Percentiles rank a stretch among this genome's conserved stretches.
phyloP scores from a whole-genome alignment of 2,888 invertebrate genomes.

The Chrysina gloriosa region DNA sequence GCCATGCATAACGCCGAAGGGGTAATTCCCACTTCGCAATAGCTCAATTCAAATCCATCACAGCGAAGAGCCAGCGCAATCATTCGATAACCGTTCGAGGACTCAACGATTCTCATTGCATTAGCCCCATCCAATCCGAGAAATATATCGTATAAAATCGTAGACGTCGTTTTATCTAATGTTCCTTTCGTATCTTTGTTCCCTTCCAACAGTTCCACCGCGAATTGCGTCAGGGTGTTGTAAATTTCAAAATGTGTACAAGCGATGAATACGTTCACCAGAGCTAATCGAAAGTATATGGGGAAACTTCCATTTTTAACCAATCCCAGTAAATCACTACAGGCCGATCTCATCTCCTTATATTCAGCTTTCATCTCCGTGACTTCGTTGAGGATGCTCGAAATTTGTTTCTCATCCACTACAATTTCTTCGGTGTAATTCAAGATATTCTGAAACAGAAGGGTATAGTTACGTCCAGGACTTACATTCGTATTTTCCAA shows the following conservation, averaged over 20 bases:
- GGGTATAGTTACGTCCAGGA: constrained; percentile 63
- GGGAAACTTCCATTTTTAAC: constrained; percentile 61
- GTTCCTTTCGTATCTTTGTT: constrained; percentile 45
- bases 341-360: constrained; percentile 56
- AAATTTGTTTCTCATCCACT: constrained; percentile 75
- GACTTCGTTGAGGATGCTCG: constrained; percentile 72
- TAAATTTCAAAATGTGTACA: constrained; percentile 55
- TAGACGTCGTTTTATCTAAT: constrained; percentile 49
- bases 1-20: constrained; percentile 67
- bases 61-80: constrained; percentile 69
- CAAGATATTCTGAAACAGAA: constrained; percentile 67
- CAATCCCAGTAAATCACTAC: constrained; percentile 50
- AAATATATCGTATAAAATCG: constrained; percentile 53
- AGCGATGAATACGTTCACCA: constrained; percentile 57
- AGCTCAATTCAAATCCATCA: constrained; percentile 65
- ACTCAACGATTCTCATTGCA: constrained; percentile 49
- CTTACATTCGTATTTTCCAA: constrained; percentile 54
- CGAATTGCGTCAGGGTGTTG: constrained; percentile 53
- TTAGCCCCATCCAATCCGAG: constrained; percentile 54
- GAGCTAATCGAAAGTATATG: constrained; percentile 61
- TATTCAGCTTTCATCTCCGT: constrained; percentile 66
- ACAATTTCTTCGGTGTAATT: constrained; percentile 70
- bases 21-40: not conserved
- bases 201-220: constrained; percentile 51
- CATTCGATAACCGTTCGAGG: constrained; percentile 69